Percentiles rank a stretch among this genome's conserved stretches.
These are phyloP conservation scores for Eupeodes luniger DNA, from an alignment of 2,888 invertebrate species.

Conservation along the genomic window DNA sequence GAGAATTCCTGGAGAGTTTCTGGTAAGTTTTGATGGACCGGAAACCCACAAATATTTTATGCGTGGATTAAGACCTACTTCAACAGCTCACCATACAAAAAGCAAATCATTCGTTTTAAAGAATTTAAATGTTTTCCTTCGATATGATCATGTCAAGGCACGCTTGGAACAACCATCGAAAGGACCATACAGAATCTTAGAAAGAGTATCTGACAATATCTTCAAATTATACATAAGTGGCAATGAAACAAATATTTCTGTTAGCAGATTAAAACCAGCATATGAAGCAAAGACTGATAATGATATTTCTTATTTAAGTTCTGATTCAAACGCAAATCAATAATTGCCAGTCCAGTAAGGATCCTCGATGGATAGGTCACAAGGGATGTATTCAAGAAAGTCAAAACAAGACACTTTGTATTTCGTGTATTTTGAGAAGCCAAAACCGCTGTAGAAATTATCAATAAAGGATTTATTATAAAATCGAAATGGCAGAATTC, in stretches of 20 bases:
- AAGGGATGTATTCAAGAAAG: background rate
- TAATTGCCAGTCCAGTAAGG: background rate
- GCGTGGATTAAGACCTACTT: background rate
- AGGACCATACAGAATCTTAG: background rate
- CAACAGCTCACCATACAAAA: conserved; percentile 35
- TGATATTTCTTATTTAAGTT: background rate
- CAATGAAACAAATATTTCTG: background rate
- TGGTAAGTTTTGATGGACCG: background rate
- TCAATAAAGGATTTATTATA: too few species aligned
- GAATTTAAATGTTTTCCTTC: background rate
- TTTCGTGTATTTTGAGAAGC: too few species aligned
- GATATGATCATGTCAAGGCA: background rate
- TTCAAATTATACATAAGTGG: background rate
- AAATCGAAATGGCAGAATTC: too few species aligned
- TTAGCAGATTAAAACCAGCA: conserved; percentile 5
- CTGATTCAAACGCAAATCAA: background rate
- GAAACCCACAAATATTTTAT: conserved; percentile 19
- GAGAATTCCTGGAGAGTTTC: conserved; percentile 35
- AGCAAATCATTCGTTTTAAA: conserved; percentile 4
- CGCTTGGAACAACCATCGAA: background rate
- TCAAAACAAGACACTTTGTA: background rate
- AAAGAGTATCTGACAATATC: background rate
- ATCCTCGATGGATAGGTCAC: background rate
- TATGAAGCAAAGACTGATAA: background rate
- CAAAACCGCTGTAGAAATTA: too few species aligned